Evolutionary conservation across 1,140 invertebrate species (phyloP).

Genomic region (Eufriesea mexicana): DNA sequence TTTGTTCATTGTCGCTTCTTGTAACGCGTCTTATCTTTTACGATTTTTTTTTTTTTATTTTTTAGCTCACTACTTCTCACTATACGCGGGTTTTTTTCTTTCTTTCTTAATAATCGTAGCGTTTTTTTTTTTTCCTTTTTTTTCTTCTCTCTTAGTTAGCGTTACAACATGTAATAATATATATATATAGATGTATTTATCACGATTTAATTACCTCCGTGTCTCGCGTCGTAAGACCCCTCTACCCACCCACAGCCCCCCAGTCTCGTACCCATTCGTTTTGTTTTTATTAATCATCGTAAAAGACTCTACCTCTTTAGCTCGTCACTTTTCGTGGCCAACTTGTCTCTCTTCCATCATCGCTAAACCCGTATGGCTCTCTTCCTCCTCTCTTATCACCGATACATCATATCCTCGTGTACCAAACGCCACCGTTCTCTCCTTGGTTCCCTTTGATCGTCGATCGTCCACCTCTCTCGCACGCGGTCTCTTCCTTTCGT

Average conservation of each 20-base stretch:
- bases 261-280: constrained; percentile 8
- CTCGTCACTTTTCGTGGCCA: constrained; percentile 12
- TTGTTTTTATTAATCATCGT: background rate
- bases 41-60: background rate
- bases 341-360: background rate
- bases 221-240: constrained; percentile 22
- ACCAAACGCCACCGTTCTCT: background rate
- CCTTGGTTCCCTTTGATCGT: constrained; percentile 4
- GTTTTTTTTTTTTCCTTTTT: background rate
- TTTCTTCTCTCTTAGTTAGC: constrained; percentile 5
- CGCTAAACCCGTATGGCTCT: too few relatives aligned
- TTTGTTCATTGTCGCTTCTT: constrained; percentile 16
- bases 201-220: constrained; percentile 62
- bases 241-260: constrained; percentile 13
- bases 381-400: background rate
- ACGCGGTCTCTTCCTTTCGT: background rate
- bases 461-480: constrained; percentile 29
- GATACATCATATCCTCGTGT: background rate
- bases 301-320: background rate
- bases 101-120: background rate
- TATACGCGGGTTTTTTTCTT: background rate
- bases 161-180: constrained; percentile 49
- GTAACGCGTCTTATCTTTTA: constrained; percentile 10
- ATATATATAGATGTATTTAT: constrained; percentile 63
- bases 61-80: constrained; percentile 28